Evolutionary conservation across 2,888 invertebrate genomes (phyloP).

Genomic region (Rotaria sp.): DNA sequence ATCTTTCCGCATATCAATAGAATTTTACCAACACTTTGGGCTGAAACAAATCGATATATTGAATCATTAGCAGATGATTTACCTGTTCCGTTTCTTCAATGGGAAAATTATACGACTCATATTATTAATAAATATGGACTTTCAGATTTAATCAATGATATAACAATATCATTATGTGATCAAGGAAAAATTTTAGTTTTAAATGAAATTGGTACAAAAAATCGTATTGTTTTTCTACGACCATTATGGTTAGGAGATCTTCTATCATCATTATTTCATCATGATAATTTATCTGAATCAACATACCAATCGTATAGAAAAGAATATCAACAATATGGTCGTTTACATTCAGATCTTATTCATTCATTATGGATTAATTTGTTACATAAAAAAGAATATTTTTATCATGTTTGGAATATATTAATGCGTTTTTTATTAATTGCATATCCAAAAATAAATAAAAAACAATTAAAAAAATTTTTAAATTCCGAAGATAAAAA

Average conservation of each 20-base stretch:
- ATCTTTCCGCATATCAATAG: not conserved
- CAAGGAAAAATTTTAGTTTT: slow-evolving; percentile 20
- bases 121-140: not conserved
- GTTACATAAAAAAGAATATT: not conserved
- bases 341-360: not conserved
- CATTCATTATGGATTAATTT: not conserved
- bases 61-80: not conserved
- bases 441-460: not conserved
- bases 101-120: not conserved
- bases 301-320: not conserved
- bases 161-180: not conserved
- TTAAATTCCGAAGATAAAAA: not conserved
- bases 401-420: not conserved
- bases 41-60: not conserved
- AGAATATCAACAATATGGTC: slow-evolving; percentile 13
- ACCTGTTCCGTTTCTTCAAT: not conserved
- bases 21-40: slow-evolving; percentile 16
- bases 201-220: not conserved
- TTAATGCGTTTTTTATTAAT: slow-evolving; percentile 11
- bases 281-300: not conserved
- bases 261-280: not conserved
- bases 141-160: not conserved
- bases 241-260: slow-evolving; percentile 19
- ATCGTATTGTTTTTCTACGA: slow-evolving; percentile 15
- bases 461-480: not conserved